Evolutionary conservation across 92 coral and sea anemone species (phyloP).

Genomic region (Actinernus sp.): DNA sequence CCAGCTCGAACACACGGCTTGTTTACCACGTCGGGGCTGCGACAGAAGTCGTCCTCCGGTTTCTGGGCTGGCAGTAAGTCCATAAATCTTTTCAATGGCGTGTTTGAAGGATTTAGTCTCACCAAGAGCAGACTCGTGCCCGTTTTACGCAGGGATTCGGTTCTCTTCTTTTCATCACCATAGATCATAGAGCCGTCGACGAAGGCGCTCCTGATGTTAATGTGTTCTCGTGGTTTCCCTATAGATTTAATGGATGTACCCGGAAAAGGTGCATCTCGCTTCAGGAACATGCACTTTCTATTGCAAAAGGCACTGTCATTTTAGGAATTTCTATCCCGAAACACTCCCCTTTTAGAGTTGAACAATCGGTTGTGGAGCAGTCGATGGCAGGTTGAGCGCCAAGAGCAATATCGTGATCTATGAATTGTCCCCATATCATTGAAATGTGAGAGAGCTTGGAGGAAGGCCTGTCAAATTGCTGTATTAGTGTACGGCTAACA

Average conservation of each 20-base stretch:
- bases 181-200: slow-evolving; percentile 19
- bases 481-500: slow-evolving; percentile 4
- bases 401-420: slow-evolving; percentile 13
- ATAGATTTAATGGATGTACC: no score
- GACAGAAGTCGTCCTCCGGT: slow-evolving; percentile 20
- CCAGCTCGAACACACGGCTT: slow-evolving; percentile 18
- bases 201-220: slow-evolving; percentile 1
- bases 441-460: slow-evolving; percentile 5
- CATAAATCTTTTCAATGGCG: no score
- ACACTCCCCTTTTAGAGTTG: slow-evolving; percentile 9
- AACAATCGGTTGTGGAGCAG: background rate
- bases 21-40: background rate
- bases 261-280: slow-evolving; percentile 5
- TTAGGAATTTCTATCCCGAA: slow-evolving; percentile 9
- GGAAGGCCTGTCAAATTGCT: background rate
- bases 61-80: slow-evolving; percentile 1
- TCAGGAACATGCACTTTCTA: slow-evolving; percentile 4
- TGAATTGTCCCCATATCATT: slow-evolving; percentile 10
- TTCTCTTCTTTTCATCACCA: background rate
- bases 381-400: slow-evolving; percentile 6
- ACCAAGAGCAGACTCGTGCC: slow-evolving; percentile 1
- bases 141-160: background rate
- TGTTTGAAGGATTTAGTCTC: background rate
- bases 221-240: background rate
- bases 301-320: slow-evolving; percentile 3